These are phyloP conservation scores for Guaruba guarouba DNA, from an alignment of 2,113 vertebrate genomes.

Conservation along the genomic window DNA sequence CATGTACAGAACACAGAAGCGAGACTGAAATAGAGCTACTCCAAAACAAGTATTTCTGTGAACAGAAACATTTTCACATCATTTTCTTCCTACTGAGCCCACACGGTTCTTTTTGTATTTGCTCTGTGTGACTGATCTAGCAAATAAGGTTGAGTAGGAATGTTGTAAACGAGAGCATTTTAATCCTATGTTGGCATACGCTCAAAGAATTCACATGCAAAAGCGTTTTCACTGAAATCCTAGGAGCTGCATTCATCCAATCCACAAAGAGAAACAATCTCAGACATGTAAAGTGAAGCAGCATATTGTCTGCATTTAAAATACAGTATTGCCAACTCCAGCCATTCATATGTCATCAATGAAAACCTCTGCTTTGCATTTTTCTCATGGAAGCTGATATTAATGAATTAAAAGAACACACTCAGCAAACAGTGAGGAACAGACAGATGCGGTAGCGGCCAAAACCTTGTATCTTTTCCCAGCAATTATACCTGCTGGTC, in stretches of 20 bases:
- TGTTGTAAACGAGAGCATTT: not conserved
- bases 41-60: slow-evolving; percentile 5
- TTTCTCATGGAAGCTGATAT: not conserved
- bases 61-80: not conserved
- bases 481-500: not conserved
- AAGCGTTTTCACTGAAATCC: not conserved
- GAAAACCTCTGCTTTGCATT: not conserved
- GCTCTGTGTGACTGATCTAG: not conserved
- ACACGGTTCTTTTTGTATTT: not conserved
- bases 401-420: not conserved
- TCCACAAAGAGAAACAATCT: not conserved
- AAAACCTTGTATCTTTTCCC: not conserved
- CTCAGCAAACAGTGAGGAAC: not conserved
- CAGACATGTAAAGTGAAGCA: not conserved
- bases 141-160: not conserved
- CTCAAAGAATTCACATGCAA: not conserved
- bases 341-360: not conserved
- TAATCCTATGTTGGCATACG: not conserved
- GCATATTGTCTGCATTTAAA: not conserved
- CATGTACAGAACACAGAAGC: not conserved
- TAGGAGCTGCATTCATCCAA: not conserved
- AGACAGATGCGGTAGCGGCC: not conserved
- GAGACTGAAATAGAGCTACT: not conserved
- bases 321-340: not conserved
- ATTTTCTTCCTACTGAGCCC: not conserved